These are phyloP conservation scores for western clawed frog (Xenopus tropicalis) DNA, from an alignment of 2,113 vertebrate species.

Conservation along the genomic window DNA sequence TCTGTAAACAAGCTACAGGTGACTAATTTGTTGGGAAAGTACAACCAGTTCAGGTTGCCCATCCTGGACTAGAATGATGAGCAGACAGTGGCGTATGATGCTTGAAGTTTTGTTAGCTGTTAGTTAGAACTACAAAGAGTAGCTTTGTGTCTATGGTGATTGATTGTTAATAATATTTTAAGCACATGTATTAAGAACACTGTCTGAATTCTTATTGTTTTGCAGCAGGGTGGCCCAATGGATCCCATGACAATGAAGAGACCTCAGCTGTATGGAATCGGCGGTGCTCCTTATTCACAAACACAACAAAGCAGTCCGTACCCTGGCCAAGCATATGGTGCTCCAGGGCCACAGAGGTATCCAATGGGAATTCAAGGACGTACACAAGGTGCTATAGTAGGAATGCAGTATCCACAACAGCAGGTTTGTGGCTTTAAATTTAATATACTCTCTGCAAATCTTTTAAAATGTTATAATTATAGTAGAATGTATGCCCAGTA, in stretches of 20 bases:
- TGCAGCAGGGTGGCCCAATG: slow-evolving; percentile 83
- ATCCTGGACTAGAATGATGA: no score
- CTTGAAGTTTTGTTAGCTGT: no score
- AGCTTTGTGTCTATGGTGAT: no score
- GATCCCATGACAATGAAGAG: slow-evolving; percentile 97
- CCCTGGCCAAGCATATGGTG: slow-evolving; percentile 81
- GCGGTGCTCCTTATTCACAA: slow-evolving; percentile 81
- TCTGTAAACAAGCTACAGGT: no score
- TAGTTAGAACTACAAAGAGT: no score
- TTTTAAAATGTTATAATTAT: no score
- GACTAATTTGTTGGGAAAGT: no score
- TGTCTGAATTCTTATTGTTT: slow-evolving; percentile 24
- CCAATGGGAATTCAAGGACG: slow-evolving; percentile 86
- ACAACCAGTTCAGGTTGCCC: no score
- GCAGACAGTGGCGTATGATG: no score
- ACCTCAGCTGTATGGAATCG: slow-evolving; percentile 89
- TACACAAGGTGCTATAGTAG: slow-evolving; percentile 78
- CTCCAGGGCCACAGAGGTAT: slow-evolving; percentile 85
- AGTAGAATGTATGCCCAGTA: no score
- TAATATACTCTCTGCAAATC: background rate
- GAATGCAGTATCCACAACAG: slow-evolving; percentile 91
- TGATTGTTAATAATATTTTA: no score
- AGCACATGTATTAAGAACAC: no score
- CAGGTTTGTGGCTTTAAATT: slow-evolving; percentile 71
- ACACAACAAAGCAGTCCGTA: slow-evolving; percentile 83